phyloP scores from a whole-genome alignment of 2,113 vertebrate genomes.

The Prietella phreatophila region DNA sequence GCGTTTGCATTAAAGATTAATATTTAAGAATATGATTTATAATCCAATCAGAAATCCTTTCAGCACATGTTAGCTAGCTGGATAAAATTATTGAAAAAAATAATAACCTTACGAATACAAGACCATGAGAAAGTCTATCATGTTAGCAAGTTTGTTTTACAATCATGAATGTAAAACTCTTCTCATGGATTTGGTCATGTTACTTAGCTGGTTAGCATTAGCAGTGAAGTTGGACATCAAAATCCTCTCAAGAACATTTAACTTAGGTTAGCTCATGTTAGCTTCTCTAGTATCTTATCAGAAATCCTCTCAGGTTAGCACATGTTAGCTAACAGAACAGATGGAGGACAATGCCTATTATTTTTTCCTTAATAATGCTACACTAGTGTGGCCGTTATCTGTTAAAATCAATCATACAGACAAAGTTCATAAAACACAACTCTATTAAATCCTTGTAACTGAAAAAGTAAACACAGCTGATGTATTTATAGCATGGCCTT shows the following conservation, averaged over 20 bases:
- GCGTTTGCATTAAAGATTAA: too few species aligned
- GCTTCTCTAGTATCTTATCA: neutral
- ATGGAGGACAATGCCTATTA: neutral
- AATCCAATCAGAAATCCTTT: too few species aligned
- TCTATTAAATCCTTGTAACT: neutral
- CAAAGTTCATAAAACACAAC: neutral
- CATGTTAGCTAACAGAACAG: too few species aligned
- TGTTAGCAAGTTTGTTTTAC: neutral
- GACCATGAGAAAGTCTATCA: neutral
- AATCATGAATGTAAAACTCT: too few species aligned
- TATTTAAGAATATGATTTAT: too few species aligned
- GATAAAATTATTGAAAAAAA: neutral
- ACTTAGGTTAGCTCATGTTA: neutral
- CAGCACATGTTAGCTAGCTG: too few species aligned
- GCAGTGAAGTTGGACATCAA: neutral
- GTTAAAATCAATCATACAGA: neutral
- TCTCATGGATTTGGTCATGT: neutral
- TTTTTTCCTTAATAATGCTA: neutral
- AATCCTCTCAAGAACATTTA: neutral
- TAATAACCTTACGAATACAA: too few species aligned
- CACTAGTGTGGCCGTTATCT: neutral
- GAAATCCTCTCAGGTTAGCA: neutral
- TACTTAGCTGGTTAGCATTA: neutral
- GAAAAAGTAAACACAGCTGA: neutral
- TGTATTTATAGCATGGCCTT: neutral